Evolutionary conservation across 2,797 vertebrate species (phyloP).

Genomic region (Eulemur rubriventer): DNA sequence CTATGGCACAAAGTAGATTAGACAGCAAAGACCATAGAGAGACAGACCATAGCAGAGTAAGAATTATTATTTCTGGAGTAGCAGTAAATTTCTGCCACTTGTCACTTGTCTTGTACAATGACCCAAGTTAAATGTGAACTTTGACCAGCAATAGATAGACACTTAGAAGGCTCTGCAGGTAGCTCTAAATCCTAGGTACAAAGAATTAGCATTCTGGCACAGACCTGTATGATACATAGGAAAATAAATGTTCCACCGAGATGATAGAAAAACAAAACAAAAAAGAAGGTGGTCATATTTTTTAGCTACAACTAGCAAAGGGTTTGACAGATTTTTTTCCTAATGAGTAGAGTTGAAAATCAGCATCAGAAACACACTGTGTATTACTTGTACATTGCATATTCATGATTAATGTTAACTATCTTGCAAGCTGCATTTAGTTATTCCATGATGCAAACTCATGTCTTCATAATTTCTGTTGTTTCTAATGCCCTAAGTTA

Average conservation of each 20-base stretch:
- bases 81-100: neutral
- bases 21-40: neutral
- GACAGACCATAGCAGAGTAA: neutral
- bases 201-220: neutral
- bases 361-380: neutral
- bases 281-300: neutral
- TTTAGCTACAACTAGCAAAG: neutral
- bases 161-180: neutral
- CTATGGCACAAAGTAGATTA: neutral
- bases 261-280: neutral
- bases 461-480: neutral
- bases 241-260: neutral
- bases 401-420: neutral
- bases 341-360: constrained; percentile 8
- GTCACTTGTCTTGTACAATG: neutral
- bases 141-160: neutral
- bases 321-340: neutral
- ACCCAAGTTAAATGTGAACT: neutral
- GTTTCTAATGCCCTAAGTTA: neutral
- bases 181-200: neutral
- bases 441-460: neutral
- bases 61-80: neutral
- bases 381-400: neutral
- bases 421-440: neutral
- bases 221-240: neutral